Base-by-base conservation (phyloP, 2,888 invertebrate species). In the Molorchus minor region DNA sequence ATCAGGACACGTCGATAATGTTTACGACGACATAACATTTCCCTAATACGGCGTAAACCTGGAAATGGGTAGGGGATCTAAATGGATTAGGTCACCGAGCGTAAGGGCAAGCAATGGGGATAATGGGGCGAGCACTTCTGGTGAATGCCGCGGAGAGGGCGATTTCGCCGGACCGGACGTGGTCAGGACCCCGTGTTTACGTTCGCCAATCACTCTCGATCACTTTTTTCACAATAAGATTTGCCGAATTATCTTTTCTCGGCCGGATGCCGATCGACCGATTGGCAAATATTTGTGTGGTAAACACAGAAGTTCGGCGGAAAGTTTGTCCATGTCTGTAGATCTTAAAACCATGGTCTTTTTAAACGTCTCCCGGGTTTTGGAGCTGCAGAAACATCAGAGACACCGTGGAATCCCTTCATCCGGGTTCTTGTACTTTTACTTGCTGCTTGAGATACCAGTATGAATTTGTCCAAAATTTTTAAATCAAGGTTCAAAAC, bases 71-170 rank as follows among this genome's bases (percentile, higher is more conserved):
- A 67, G 65, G 62, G 64, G 64, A 59, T 60, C 61, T 71, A 80
- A 80, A 76, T 78, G 78, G 79, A 80, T 80, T 78, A 78, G 75
- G 72, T 75, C 71, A 71, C 67, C 63, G 69, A 72, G 73, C 71
- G 73, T 75, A 77, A 78, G 77, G 78, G 75, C 75, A 73, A 77
- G 79, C 80, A 80, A 80, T 80, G 78, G 79, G 77, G 78, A 80
- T 80, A 80, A 80, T 80, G 79, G 80, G 71, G 77, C 77, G 77
- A 77, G 79, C 80, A 80, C 80, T 80, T 79, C 78, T 79, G 76
- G 74, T 65, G 72, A 74, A 72, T 73, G 72, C 72, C 68, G 52
- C 62, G 57, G 56, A 64, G 61, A 68, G 64, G 64, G n/a, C n/a
- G n/a, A n/a, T n/a, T n/a, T n/a, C 68, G 69, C 71, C 65, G 70